Evolutionary conservation across 64 coral and sea anemone genomes (phyloP), one percentile per base, ranked within the genome.

Genomic region (Exaiptasia diaphana): DNA sequence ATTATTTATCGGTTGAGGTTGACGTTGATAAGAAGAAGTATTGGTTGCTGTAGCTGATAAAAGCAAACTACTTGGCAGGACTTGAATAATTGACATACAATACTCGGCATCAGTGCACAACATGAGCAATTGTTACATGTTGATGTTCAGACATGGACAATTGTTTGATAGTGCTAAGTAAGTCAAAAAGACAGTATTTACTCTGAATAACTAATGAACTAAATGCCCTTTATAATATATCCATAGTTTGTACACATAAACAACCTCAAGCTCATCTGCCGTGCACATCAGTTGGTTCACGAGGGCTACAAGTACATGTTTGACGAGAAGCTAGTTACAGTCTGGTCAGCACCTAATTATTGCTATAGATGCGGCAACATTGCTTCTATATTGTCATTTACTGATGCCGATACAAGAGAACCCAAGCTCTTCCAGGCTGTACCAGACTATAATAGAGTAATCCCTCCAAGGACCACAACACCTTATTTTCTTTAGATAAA

Each of bases 221-320:
- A n/a, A n/a, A n/a, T n/a, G n/a, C n/a, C n/a, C n/a, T n/a, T n/a
- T n/a, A n/a, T n/a, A n/a, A n/a, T n/a, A n/a, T n/a, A n/a, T n/a
- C n/a, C n/a, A n/a, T 14, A 99, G 95, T 99, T 99, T 68, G 95
- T 99, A 4, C 95, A 99, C 30, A 92, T 99, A 73, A 99, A 99
- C 73, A 99, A 92, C 26, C 80, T 99, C 17, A 99, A 99, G 80
- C 65, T 99, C 38, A 99, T 99, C 31, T 99, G 95, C 35, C 67
- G 95, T 3, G 95, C 95, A 0, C 95, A 99, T 53, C 89, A 99
- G 49, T 38, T 99, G 24, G 95, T 99, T 12, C 95, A 99, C 59
- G 95, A 99, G 42, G 95, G 95, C 15, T 92, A 89, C 61, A 99
- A 99, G 53, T 99, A 99, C 68, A 99, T 99, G 95, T 99, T 99